These are phyloP conservation scores for Spheniscus mendiculus DNA, from an alignment of 2,113 vertebrate species.

Conservation along the genomic window DNA sequence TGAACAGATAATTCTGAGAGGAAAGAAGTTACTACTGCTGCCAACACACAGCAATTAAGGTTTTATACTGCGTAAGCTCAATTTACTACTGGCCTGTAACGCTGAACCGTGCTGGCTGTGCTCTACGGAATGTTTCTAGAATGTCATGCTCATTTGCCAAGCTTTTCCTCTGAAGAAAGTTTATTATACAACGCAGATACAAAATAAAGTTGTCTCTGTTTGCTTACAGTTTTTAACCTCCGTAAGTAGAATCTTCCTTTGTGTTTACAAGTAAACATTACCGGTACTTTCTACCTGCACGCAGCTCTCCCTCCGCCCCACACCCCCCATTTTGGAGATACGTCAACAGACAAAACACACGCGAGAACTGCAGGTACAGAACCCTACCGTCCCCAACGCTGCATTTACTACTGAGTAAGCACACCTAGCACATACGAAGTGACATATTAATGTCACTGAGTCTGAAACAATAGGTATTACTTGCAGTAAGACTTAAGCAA, in stretches of 20 bases:
- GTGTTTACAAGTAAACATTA: not conserved
- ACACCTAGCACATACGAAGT: not conserved
- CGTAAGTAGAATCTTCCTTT: not conserved
- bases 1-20: not conserved
- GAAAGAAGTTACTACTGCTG: not conserved
- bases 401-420: not conserved
- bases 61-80: not conserved
- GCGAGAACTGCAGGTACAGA: not conserved
- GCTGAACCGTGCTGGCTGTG: not conserved
- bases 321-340: not conserved
- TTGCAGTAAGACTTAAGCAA: not conserved
- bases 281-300: not conserved
- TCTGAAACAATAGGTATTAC: not conserved
- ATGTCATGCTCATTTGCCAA: not conserved
- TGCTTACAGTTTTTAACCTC: not conserved
- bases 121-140: not conserved
- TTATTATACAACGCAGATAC: not conserved
- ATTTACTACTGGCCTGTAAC: not conserved
- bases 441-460: not conserved
- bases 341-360: not conserved
- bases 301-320: not conserved
- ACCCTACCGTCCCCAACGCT: too few relatives aligned
- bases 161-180: not conserved
- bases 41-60: not conserved
- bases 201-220: not conserved